Conservation (phyloP, 2,888 invertebrate genomes). For the Cantharis nigra region DNA sequence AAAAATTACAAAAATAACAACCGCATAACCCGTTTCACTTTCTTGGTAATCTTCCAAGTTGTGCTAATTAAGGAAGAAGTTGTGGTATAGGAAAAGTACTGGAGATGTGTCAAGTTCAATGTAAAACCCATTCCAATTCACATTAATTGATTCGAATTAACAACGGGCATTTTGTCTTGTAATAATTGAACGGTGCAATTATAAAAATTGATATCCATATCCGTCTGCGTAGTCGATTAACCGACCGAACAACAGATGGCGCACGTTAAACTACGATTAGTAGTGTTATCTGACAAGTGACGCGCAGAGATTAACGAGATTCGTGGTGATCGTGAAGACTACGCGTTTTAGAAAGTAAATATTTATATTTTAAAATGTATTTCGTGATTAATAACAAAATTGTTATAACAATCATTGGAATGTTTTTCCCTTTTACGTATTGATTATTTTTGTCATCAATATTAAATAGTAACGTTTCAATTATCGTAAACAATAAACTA, state of each 20-base stretch:
- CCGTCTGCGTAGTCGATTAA: no score
- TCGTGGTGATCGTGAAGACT: no score
- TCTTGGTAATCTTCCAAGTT: neutral
- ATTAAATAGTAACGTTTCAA: neutral
- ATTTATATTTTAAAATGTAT: neutral
- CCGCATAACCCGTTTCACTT: neutral
- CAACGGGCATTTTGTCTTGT: neutral
- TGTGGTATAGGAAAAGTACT: neutral
- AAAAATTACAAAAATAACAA: neutral
- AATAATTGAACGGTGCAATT: no score
- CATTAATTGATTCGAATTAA: neutral
- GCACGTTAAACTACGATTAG: neutral
- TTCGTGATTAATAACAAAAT: neutral
- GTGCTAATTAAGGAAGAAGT: neutral
- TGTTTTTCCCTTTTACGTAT: neutral
- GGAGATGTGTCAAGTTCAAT: neutral
- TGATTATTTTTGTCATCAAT: neutral
- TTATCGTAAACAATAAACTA: neutral
- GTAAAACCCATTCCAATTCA: neutral
- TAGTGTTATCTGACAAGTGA: no score
- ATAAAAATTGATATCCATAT: no score
- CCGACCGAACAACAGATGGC: neutral
- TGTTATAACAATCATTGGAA: neutral
- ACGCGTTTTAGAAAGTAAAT: neutral
- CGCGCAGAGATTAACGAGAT: no score